Conservation (phyloP, 2,888 invertebrate genomes). For the Rhamphomyia laevipes region DNA sequence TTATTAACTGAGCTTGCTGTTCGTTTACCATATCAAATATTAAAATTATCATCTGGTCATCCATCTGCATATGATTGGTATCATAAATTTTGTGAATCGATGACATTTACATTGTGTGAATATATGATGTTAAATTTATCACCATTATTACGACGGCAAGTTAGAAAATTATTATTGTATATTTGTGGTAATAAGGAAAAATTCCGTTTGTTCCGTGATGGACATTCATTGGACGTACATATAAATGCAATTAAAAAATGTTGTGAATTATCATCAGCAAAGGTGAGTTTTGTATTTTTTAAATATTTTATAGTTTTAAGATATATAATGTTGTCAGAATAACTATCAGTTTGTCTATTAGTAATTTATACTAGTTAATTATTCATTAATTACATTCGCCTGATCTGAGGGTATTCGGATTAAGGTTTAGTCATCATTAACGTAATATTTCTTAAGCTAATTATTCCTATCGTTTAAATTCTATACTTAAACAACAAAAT, state of each 20-base stretch:
- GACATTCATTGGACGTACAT: slow-evolving; percentile 84
- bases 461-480: too few species aligned
- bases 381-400: too few species aligned
- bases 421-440: too few species aligned
- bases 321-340: neutral
- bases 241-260: slow-evolving; percentile 53
- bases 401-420: too few species aligned
- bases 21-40: slow-evolving; percentile 83
- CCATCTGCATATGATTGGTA: slow-evolving; percentile 34
- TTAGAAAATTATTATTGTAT: slow-evolving; percentile 79
- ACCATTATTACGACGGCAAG: slow-evolving; percentile 70
- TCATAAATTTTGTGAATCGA: slow-evolving; percentile 56
- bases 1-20: slow-evolving; percentile 92
- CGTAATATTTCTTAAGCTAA: too few species aligned
- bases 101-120: slow-evolving; percentile 66
- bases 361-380: neutral
- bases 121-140: slow-evolving; percentile 81
- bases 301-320: neutral
- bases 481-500: too few species aligned
- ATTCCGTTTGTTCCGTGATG: slow-evolving; percentile 85
- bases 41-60: slow-evolving; percentile 34
- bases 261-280: slow-evolving; percentile 31
- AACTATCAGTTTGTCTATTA: neutral
- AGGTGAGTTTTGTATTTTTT: slow-evolving; percentile 21
- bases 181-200: slow-evolving; percentile 93